Base-by-base conservation (phyloP, 2,797 vertebrate species). In the Orestias chungarensis region DNA sequence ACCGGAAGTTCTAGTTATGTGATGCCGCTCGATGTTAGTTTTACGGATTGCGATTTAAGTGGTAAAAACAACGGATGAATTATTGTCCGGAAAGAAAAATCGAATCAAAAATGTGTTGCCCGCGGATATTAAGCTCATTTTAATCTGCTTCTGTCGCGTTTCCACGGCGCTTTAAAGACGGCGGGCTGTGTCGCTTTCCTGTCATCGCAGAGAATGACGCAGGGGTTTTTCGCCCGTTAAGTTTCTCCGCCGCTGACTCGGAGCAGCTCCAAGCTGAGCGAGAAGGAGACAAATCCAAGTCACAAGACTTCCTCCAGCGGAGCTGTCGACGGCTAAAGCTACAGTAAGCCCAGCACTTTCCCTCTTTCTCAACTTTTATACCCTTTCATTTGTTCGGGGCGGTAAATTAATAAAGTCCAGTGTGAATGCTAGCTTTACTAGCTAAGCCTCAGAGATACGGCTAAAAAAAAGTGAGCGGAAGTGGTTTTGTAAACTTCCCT, bases 171-270 rank as follows among this genome's bases (percentile, higher is more conserved):
- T 42, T 20, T 50, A 29, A 70, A 68, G 20, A 4, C 6, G 50
- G 9, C n/a, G n/a, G 1, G 3, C 38, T 71, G 73, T 0, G 0
- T 1, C 6, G 1, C n/a, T 17, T n/a, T n/a, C n/a, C n/a, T n/a
- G n/a, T n/a, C n/a, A n/a, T n/a, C n/a, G 8, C 42, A 68, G 44
- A 71, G 66, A 11, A 82, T 86, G 88, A 86, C 82, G 82, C 83
- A 81, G 82, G 74, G 1, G 73, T 81, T 82, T 72, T 8, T 5
- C 27, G 40, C 55, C 68, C 61, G 17, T 64, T 75, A 64, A 83
- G 86, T 81, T 87, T 85, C 68, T 69, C 73, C 62, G 3, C 76
- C 77, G 88, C 85, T 87, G 82, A 89, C 84, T 79, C 66, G n/a
- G 76, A 86, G 75, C 87, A 68, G 84, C 75, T 68, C 20, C 78